Evolutionary conservation across 2,888 invertebrate species (phyloP).

Genomic region (Stenoptilia bipunctidactyla): DNA sequence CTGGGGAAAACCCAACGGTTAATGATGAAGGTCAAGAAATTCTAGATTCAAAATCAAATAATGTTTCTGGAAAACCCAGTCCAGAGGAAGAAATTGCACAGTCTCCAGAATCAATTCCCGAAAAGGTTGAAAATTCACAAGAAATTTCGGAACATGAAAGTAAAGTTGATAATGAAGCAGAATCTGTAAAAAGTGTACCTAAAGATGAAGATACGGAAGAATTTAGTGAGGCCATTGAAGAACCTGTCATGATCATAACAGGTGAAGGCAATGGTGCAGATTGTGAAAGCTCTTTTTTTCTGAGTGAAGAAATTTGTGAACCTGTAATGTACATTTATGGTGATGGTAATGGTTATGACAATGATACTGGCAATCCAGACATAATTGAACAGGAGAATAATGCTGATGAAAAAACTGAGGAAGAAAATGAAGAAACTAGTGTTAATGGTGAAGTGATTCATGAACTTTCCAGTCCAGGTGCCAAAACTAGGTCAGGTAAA

Average conservation of each 20-base stretch:
- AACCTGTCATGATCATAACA: conserved; percentile 77
- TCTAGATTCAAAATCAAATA: neutral
- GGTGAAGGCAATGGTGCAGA: conserved; percentile 79
- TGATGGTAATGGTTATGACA: conserved; percentile 79
- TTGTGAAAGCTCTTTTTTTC: conserved; percentile 65
- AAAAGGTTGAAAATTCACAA: conserved; percentile 18
- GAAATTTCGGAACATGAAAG: conserved; percentile 15
- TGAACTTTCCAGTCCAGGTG: conserved; percentile 33
- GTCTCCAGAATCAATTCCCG: neutral
- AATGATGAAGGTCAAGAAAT: neutral
- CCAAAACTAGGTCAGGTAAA: conserved; percentile 38
- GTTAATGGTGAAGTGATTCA: conserved; percentile 46
- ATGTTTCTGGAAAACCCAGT: no score
- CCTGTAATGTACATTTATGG: conserved; percentile 78
- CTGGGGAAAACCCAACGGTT: neutral
- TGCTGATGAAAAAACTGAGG: conserved; percentile 32
- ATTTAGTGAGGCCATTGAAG: conserved; percentile 78
- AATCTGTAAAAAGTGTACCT: conserved; percentile 3
- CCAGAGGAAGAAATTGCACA: neutral
- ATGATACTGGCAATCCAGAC: conserved; percentile 79
- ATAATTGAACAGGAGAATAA: conserved; percentile 32
- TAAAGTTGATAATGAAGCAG: conserved; percentile 16
- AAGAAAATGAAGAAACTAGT: conserved; percentile 43
- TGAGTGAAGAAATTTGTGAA: conserved; percentile 82
- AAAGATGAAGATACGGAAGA: conserved; percentile 17